These are phyloP conservation scores for Eupithecia dodoneata DNA, from an alignment of 2,888 invertebrate genomes.

Conservation along the genomic window DNA sequence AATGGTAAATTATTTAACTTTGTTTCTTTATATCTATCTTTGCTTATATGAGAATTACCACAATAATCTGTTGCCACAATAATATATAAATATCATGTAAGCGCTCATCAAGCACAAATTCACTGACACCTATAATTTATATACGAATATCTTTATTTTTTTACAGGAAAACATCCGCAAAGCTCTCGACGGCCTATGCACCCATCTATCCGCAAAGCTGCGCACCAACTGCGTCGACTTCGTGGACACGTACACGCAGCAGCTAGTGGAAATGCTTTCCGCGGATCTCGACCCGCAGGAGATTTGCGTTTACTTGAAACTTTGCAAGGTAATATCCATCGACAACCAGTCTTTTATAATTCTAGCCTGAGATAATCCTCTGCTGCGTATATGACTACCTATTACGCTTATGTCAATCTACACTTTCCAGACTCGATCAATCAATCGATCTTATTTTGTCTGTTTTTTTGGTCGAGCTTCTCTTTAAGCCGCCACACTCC, in stretches of 20 bases:
- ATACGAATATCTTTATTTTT: background rate
- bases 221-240: conserved; percentile 89
- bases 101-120: background rate
- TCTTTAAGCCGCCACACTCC: too few relatives aligned
- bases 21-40: too few relatives aligned
- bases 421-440: too few relatives aligned
- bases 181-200: conserved; percentile 89
- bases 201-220: conserved; percentile 86
- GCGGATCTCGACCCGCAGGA: conserved; percentile 87
- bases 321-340: conserved; percentile 80
- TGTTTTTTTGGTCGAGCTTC: too few relatives aligned
- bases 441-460: too few relatives aligned
- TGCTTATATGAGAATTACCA: too few relatives aligned
- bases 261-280: conserved; percentile 90
- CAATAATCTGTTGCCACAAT: background rate
- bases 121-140: background rate
- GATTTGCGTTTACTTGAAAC: conserved; percentile 90
- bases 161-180: conserved; percentile 87
- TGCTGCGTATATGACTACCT: too few relatives aligned
- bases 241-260: conserved; percentile 89
- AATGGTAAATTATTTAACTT: too few relatives aligned
- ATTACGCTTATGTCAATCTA: too few relatives aligned
- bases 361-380: too few relatives aligned
- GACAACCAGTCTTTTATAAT: background rate
- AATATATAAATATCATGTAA: background rate